Evolutionary conservation across 2,113 vertebrate genomes (phyloP).

Genomic region (Peromyscus polionotus): DNA sequence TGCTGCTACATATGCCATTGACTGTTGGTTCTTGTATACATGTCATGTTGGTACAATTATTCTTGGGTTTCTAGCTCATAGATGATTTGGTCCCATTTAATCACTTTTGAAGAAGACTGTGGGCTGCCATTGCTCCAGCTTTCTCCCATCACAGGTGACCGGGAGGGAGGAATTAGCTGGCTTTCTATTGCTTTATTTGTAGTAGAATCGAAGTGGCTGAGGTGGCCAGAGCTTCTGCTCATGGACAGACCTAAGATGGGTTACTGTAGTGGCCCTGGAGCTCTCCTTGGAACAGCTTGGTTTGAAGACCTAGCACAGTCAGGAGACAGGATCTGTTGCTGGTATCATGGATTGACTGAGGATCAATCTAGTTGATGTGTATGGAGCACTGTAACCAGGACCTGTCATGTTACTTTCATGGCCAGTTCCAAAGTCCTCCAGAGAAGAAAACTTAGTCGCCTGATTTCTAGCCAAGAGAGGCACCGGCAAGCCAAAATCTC

Average conservation of each 20-base stretch:
- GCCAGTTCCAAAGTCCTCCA: not conserved
- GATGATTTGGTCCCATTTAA: not conserved
- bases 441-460: not conserved
- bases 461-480: not conserved
- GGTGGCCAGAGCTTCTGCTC: not conserved
- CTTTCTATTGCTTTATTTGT: not conserved
- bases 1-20: not conserved
- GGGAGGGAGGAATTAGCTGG: constrained; percentile 14
- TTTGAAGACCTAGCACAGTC: not conserved
- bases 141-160: not conserved
- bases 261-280: not conserved
- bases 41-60: constrained; percentile 4
- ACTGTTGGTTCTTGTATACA: not conserved
- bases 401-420: not conserved
- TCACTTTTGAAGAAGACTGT: not conserved
- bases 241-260: not conserved
- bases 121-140: not conserved
- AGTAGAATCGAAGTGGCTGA: not conserved
- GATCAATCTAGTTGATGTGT: not conserved
- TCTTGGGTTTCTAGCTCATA: constrained; percentile 47
- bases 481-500: not conserved
- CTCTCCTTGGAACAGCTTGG: not conserved
- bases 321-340: not conserved
- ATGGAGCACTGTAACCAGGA: not conserved
- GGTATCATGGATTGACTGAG: not conserved